Evolutionary conservation across 1,140 invertebrate genomes (phyloP).

Genomic region (Zophobas atratus): DNA sequence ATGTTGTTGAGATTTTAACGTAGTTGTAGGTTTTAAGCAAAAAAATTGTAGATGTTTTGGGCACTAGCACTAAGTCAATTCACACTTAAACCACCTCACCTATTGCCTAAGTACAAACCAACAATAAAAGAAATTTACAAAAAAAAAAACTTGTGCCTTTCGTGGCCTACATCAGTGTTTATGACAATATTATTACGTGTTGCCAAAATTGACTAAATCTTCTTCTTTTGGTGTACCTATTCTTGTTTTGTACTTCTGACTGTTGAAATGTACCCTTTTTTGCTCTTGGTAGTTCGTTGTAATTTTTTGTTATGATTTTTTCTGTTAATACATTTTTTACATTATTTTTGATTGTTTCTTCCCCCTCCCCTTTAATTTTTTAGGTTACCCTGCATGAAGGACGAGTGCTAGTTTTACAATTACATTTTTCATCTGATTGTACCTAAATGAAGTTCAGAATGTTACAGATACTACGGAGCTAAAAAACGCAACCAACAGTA

Average conservation of each 20-base stretch:
- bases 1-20: constrained; percentile 35
- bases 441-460: too few relatives aligned
- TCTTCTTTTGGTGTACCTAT: constrained; percentile 55
- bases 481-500: too few relatives aligned
- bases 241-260: constrained; percentile 51
- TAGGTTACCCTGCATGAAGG: constrained; percentile 3
- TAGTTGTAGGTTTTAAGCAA: constrained; percentile 6
- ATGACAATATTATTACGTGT: constrained; percentile 52
- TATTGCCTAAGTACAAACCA: constrained; percentile 54
- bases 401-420: too few relatives aligned
- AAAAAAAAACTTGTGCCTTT: constrained; percentile 39
- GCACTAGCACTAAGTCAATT: constrained; percentile 41
- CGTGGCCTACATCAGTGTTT: constrained; percentile 19
- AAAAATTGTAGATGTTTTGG: constrained; percentile 38
- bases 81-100: constrained; percentile 37
- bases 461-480: too few relatives aligned
- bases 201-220: constrained; percentile 55
- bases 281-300: constrained; percentile 27
- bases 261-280: constrained; percentile 15
- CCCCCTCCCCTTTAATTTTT: constrained; percentile 5
- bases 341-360: constrained; percentile 16
- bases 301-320: constrained; percentile 22
- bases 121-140: constrained; percentile 48
- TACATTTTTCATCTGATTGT: too few relatives aligned
- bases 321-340: constrained; percentile 28